Percentiles rank a stretch among this genome's conserved stretches.
Evolutionary conservation across 2,888 invertebrate genomes (phyloP).

Genomic region (Cerastis leucographa): DNA sequence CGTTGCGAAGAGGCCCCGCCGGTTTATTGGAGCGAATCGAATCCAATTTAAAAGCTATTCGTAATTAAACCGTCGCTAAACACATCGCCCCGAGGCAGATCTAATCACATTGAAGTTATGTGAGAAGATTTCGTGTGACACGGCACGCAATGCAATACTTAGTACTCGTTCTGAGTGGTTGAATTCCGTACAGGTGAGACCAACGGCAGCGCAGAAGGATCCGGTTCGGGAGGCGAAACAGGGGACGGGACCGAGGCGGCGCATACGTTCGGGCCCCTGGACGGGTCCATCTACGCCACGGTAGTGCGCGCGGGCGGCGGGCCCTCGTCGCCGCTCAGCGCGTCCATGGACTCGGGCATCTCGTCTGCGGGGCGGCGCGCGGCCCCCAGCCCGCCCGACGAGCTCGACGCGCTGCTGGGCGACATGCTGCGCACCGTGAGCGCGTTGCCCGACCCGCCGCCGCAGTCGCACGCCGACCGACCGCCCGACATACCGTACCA

Average conservation of each 20-base stretch:
- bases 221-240: conserved; percentile 86
- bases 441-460: conserved; percentile 92
- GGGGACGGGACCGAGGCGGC: conserved; percentile 86
- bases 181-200: conserved; percentile 89
- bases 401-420: conserved; percentile 95
- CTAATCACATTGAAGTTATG: conserved; percentile 40
- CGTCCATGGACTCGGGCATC: conserved; percentile 98
- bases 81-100: conserved; percentile 63
- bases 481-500: conserved; percentile 95
- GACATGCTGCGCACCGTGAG: conserved; percentile 97
- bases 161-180: conserved; percentile 29
- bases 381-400: conserved; percentile 90
- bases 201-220: conserved; percentile 88
- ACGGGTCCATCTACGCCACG: conserved; percentile 97
- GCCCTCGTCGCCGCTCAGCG: conserved; percentile 93
- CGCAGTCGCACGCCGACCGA: conserved; percentile 88
- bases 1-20: conserved; percentile 67
- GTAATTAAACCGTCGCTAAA: conserved; percentile 80
- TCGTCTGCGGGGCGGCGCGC: conserved; percentile 93
- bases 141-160: no score
- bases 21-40: conserved; percentile 81
- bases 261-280: conserved; percentile 96
- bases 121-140: conserved; percentile 21
- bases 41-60: conserved; percentile 84
- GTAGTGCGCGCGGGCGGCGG: conserved; percentile 89